Evolutionary conservation across 2,888 invertebrate species (phyloP), one percentile per base, ranked within the genome.

Genomic region (Ornithoptera priamus): DNA sequence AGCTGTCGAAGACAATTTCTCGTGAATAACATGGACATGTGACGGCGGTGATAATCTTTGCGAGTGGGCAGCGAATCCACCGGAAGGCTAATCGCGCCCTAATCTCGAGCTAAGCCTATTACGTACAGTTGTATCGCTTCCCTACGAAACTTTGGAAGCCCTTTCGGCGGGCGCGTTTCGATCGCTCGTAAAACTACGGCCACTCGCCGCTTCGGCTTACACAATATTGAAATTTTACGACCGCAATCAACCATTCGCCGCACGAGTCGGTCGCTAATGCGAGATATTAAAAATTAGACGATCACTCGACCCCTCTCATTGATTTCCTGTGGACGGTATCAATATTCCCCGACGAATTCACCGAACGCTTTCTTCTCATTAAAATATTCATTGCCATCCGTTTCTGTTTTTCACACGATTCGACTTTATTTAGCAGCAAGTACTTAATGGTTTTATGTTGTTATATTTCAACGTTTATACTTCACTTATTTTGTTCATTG

Each of bases 51-150:
- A 88, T 91, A 91, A 91, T 92, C 90, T 90, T 22, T 81, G 78
- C 80, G 77, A 82, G 83, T 80, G 81, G 82, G 83, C 36, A 61
- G 82, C 82, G 79, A 76, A 82, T 81, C 86, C 83, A 86, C 84
- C 83, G 89, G 80, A 80, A 82, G 83, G 86, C 90, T 92, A 92
- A 92, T 92, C 91, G 87, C 82, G 85, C 83, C 88, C 88, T 92
- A 91, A 92, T 92, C 92, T 89, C 82, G 78, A 84, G 85, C 89
- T 90, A 92, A 92, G 91, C 90, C 90, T 92, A 91, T 92, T 92
- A 92, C 80, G 85, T 84, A 87, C 91, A 90, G 86, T 92, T 88
- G 89, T 90, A 92, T 86, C 82, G 90, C 90, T 92, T 92, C 91
- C 87, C 87, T 86, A 85, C 90, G 86, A 92, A 92, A 92, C 91